Evolutionary conservation across 1,140 invertebrate genomes (phyloP).

Genomic region (Heliothis subflexa): DNA sequence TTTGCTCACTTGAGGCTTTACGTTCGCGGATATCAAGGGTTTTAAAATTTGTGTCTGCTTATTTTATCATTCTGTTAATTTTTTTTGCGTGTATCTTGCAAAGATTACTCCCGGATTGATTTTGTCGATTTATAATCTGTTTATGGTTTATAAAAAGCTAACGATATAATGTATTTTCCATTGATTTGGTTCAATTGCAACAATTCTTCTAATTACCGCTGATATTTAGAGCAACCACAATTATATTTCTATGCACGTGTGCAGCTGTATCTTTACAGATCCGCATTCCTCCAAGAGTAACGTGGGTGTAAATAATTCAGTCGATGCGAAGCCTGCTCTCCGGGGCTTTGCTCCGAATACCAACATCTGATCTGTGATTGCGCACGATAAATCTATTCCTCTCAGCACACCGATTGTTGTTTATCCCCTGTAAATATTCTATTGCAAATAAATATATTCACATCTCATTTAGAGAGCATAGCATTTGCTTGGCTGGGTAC

Average conservation of each 20-base stretch:
- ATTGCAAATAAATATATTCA: constrained; percentile 44
- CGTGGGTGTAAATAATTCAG: constrained; percentile 81
- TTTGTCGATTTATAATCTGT: too few species aligned
- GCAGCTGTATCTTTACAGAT: constrained; percentile 48
- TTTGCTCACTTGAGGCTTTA: constrained; percentile 56
- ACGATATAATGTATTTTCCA: too few species aligned
- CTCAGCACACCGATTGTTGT: constrained; percentile 53
- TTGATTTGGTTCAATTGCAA: not conserved
- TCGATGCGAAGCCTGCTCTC: constrained; percentile 71
- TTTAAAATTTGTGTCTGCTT: constrained; percentile 5
- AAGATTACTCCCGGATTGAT: too few species aligned
- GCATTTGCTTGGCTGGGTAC: constrained; percentile 5
- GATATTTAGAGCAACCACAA: constrained; percentile 49
- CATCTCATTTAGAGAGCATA: constrained; percentile 25
- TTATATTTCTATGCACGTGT: constrained; percentile 56
- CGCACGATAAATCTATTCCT: constrained; percentile 73
- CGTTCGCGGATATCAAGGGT: constrained; percentile 41
- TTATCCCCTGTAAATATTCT: constrained; percentile 51
- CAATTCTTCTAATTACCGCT: not conserved
- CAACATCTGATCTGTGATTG: constrained; percentile 82
- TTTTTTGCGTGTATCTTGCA: too few species aligned
- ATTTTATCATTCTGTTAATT: not conserved
- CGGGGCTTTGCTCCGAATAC: constrained; percentile 76
- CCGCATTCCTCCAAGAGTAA: constrained; percentile 56
- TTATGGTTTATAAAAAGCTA: too few species aligned